Base-by-base conservation (phyloP, 2,888 invertebrate species). In the Hedya salicella region DNA sequence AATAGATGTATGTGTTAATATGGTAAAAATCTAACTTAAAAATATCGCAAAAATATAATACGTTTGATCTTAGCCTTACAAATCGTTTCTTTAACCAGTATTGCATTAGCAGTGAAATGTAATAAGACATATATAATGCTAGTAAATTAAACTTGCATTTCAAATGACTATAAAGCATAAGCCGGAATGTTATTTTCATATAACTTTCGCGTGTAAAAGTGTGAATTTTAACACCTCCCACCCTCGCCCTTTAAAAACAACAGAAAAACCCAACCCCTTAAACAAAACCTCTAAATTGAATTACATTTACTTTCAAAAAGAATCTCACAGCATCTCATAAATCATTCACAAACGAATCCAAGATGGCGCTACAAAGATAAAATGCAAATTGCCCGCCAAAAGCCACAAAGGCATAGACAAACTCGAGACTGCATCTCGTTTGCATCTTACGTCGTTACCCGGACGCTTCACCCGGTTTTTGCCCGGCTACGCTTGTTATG, bases 401-500 rank as follows among this genome's bases (percentile, higher is more conserved):
- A 66, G 66, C 68, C 79, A 74, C 83, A 77, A 71, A 81, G 78
- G 83, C 81, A 79, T 81, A 79, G 60, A 53, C 60, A 48, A 60
- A 52, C 65, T 59, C 63, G 63, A 67, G 56, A 62, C 50, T 60
- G 67, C 62, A 67, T 61, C 67, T 66, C 66, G 62, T 67, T 68
- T 83, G 82, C 75, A 75, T 74, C 75, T 86, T 87, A 82, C 75
- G 75, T 61, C 79, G 75, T 76, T 69, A 69, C 63, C 73, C 73
- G 75, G 73, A 62, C 70, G 70, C 70, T 71, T 71, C 73, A 71
- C 69, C 75, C 70, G 52, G 74, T 79, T 79, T 78, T 83, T 81
- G 77, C 70, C 81, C 80, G 81, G 78, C 81, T 82, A 77, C 83
- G 88, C 88, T 84, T 87, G 88, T 89, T 88, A 88, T 86, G 81